Conservation (phyloP, 2,797 vertebrate species). For the Podargus strigoides region DNA sequence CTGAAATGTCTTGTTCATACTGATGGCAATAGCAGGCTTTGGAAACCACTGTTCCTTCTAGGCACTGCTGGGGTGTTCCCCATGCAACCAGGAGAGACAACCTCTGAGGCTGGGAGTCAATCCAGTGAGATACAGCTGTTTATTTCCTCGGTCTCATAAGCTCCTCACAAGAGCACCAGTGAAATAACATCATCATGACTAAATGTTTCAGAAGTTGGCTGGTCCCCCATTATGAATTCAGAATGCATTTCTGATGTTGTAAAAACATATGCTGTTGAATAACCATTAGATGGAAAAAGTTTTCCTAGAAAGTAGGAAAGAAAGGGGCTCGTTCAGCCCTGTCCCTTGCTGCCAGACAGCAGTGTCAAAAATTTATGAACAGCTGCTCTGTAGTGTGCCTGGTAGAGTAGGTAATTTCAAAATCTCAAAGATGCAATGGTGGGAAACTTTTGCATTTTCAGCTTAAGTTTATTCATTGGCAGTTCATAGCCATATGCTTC, state of each 20-base stretch:
- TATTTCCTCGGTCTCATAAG: background rate
- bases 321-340: slow-evolving; percentile 33
- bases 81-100: background rate
- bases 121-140: background rate
- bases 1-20: background rate
- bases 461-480: background rate
- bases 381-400: slow-evolving; percentile 20
- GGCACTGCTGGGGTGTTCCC: background rate
- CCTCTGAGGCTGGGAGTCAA: background rate
- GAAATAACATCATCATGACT: background rate
- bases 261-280: background rate
- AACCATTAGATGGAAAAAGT: background rate
- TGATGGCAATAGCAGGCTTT: background rate
- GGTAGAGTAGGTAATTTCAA: background rate
- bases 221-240: background rate
- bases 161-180: background rate
- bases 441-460: slow-evolving; percentile 7
- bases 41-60: background rate
- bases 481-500: background rate
- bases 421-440: background rate
- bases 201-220: background rate
- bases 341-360: background rate
- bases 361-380: slow-evolving; percentile 26
- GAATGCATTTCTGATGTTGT: background rate
- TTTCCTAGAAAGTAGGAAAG: slow-evolving; percentile 40